Conservation (phyloP, 2,888 invertebrate genomes). For the Lasioglossum marginatum region DNA sequence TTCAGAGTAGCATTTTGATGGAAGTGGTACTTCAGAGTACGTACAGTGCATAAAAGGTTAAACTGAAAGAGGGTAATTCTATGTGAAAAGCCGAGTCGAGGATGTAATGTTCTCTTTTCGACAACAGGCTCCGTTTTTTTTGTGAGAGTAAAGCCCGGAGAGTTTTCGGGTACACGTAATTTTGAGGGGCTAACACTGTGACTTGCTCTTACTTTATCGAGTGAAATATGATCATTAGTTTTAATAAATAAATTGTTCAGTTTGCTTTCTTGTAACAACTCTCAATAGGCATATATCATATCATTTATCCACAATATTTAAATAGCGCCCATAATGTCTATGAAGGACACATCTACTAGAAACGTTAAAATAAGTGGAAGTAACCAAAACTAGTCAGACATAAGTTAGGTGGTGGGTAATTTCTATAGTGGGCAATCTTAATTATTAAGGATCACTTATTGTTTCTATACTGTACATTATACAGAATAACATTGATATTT, state of each 20-base stretch:
- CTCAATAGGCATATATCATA: neutral
- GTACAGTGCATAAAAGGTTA: neutral
- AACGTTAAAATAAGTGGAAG: neutral
- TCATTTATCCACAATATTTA: neutral
- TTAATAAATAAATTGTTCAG: neutral
- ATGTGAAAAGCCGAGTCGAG: neutral
- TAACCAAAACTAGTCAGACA: neutral
- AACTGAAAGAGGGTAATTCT: slow-evolving; percentile 16
- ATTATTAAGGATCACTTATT: too few relatives aligned
- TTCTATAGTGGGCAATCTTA: neutral
- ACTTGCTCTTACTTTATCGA: neutral
- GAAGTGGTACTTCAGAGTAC: neutral
- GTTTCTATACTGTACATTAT: too few relatives aligned
- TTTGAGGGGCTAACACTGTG: neutral
- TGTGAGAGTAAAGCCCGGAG: neutral
- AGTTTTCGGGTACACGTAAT: neutral
- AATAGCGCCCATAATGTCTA: neutral
- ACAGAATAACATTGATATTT: too few relatives aligned
- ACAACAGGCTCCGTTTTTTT: neutral
- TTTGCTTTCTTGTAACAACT: neutral
- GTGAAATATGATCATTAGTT: neutral
- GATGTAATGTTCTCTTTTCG: slow-evolving; percentile 6
- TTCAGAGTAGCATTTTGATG: neutral
- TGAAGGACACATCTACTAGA: neutral
- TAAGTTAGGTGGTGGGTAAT: neutral